Base-by-base conservation (phyloP, 2,113 vertebrate genomes). In the Ammodramus savannarum region DNA sequence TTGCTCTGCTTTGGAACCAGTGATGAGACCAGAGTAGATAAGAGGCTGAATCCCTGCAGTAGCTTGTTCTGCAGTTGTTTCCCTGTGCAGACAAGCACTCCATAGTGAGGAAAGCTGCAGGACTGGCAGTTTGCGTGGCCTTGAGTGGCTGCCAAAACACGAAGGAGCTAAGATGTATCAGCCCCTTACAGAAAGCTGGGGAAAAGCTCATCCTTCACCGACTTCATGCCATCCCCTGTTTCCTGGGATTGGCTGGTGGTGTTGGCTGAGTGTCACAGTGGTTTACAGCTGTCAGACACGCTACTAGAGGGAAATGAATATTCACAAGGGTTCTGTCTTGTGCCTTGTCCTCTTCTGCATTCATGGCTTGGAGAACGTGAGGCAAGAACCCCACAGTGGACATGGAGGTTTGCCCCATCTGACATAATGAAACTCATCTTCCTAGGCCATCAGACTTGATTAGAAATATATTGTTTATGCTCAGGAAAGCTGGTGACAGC, bases 181-280 rank as follows among this genome's bases (percentile, higher is more conserved):
- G 1, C 17, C 29, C 58, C 21, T 5, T 67, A 58, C 57, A 76
- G 67, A 44, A 79, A 59, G 26, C 39, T 61, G 63, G 36, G 31
- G 44, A 32, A 38, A 57, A 75, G 19, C 65, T 93, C 39, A 46
- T 32, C 65, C 54, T 89, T 87, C 16, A 7, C 1, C 3, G 49
- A 0, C 1, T 1, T 62, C 9, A 4, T 27, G 23, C 38, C 44
- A 36, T 32, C 27, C 4, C 0, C 29, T 38, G 0, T 68, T 44
- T 67, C 17, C 67, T 73, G 49, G 46, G 27, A 16, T 68, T 55
- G 34, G 32, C 26, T 72, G 44, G 10, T 22, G 32, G 19, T 36
- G n/a, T 43, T 29, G 44, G 14, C 15, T 9, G 38, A 25, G 38
- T 25, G 57, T 79, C 51, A 11, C 20, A 19, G 5, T 36, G 39